A percentile compares a stretch with the other conserved stretches of the same genome.
phyloP scores from a whole-genome alignment of 2,113 vertebrate genomes.

The Aptenodytes patagonicus region DNA sequence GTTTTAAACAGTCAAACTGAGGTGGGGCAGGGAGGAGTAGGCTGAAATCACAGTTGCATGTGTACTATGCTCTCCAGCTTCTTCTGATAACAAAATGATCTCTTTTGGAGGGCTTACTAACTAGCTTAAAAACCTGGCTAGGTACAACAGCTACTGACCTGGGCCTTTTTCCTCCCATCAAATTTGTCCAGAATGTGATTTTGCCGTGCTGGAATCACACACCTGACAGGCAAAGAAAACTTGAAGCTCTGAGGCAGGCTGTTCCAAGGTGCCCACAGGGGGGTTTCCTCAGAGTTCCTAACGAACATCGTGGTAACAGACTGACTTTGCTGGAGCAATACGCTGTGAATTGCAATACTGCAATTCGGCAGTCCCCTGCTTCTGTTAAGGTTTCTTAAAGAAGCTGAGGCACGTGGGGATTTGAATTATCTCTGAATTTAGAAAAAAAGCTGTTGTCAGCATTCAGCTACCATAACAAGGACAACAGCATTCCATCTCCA shows the following conservation, averaged over 20 bases:
- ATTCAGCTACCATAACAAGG: background rate
- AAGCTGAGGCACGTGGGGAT: background rate
- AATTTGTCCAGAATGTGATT: background rate
- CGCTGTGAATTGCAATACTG: too few species aligned
- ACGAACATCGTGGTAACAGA: accelerated
- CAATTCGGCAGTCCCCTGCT: background rate
- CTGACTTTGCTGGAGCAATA: background rate
- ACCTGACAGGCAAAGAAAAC: background rate
- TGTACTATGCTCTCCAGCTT: background rate
- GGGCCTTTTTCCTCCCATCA: background rate
- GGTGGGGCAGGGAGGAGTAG: background rate
- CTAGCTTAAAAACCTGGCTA: background rate
- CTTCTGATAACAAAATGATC: background rate
- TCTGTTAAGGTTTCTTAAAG: background rate
- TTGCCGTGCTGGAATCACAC: background rate
- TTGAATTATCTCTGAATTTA: background rate
- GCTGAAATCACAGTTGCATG: background rate
- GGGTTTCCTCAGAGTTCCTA: background rate
- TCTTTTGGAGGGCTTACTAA: background rate
- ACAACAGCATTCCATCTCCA: background rate
- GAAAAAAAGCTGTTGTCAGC: background rate
- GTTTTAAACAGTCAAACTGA: background rate
- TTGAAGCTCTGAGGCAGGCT: background rate
- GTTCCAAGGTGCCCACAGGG: background rate
- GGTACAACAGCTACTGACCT: background rate